phyloP scores from a whole-genome alignment of 2,113 vertebrate species.

The Oncorhynchus mykiss region DNA sequence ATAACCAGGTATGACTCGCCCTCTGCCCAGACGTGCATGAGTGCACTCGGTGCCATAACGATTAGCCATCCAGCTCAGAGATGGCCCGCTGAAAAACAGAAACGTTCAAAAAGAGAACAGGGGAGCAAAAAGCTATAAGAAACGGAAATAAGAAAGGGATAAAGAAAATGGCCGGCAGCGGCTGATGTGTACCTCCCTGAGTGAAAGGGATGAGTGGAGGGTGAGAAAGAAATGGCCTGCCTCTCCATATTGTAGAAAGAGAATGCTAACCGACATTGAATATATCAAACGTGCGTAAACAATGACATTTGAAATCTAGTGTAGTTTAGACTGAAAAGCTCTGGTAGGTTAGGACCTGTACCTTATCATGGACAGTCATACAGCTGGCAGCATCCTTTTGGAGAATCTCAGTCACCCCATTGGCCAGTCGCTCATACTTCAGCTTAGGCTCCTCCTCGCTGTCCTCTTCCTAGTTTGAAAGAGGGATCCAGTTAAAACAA shows the following conservation, averaged over 20 bases:
- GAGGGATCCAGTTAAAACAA: no score
- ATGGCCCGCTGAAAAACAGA: slow-evolving; percentile 75
- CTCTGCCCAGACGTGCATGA: slow-evolving; percentile 84
- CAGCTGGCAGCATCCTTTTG: slow-evolving; percentile 97
- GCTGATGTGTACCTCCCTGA: slow-evolving; percentile 14
- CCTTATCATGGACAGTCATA: slow-evolving; percentile 98
- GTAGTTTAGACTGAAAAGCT: slow-evolving; percentile 28
- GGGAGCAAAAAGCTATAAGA: slow-evolving; percentile 33
- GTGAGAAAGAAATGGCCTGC: slow-evolving; percentile 58
- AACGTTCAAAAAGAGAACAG: slow-evolving; percentile 60
- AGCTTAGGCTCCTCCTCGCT: slow-evolving; percentile 98
- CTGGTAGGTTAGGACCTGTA: slow-evolving; percentile 55
- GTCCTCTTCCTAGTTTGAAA: slow-evolving; percentile 85
- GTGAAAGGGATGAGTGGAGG: background rate
- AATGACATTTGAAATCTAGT: slow-evolving; percentile 32
- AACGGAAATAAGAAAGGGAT: slow-evolving; percentile 50
- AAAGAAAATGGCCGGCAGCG: slow-evolving; percentile 48
- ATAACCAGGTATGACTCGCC: slow-evolving; percentile 94
- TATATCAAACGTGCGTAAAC: slow-evolving; percentile 13
- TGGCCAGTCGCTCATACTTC: slow-evolving; percentile 95
- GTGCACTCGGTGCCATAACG: slow-evolving; percentile 85
- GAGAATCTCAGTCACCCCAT: slow-evolving; percentile 94
- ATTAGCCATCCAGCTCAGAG: slow-evolving; percentile 86
- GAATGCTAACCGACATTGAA: slow-evolving; percentile 15
- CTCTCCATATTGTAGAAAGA: slow-evolving; percentile 25